A percentile compares a stretch with the other conserved stretches of the same genome.
Conservation (phyloP, 1,140 invertebrate species). For the Lordiphosa mommai region DNA sequence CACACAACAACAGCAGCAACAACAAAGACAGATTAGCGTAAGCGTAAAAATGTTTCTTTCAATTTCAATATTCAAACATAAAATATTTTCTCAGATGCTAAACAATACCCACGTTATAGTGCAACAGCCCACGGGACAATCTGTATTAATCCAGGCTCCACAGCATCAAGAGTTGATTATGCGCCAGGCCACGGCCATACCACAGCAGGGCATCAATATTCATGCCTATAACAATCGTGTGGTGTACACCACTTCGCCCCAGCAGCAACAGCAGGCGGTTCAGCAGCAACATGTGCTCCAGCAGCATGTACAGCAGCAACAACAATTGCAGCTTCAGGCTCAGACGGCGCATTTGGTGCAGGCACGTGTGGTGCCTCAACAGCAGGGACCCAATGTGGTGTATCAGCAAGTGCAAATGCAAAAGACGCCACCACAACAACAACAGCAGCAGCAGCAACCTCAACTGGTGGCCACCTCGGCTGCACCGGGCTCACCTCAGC, state of each 20-base stretch:
- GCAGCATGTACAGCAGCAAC: slow-evolving; percentile 62
- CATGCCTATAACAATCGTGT: slow-evolving; percentile 68
- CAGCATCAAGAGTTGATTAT: slow-evolving; percentile 74
- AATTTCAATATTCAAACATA: not conserved
- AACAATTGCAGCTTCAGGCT: slow-evolving; percentile 52
- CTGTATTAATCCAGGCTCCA: slow-evolving; percentile 61
- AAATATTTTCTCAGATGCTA: slow-evolving; percentile 38
- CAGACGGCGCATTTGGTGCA: slow-evolving; percentile 63
- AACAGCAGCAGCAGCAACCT: slow-evolving; percentile 25
- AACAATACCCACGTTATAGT: slow-evolving; percentile 74
- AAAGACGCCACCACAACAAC: slow-evolving; percentile 35
- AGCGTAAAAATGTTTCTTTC: slow-evolving; percentile 6
- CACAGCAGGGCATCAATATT: slow-evolving; percentile 45
- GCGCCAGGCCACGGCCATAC: slow-evolving; percentile 59
- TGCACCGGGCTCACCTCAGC: slow-evolving; percentile 27
- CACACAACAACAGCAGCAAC: slow-evolving; percentile 50
- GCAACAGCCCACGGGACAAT: slow-evolving; percentile 62
- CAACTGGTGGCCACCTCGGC: slow-evolving; percentile 34
- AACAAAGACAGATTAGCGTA: slow-evolving; percentile 53
- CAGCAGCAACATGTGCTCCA: slow-evolving; percentile 65
- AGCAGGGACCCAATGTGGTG: slow-evolving; percentile 55
- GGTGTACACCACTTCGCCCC: slow-evolving; percentile 55
- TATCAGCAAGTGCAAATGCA: slow-evolving; percentile 63
- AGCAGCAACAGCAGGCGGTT: slow-evolving; percentile 62
- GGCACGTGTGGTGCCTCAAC: slow-evolving; percentile 51